Percentiles rank a stretch among this genome's conserved stretches.
phyloP scores from a whole-genome alignment of 2,888 invertebrate genomes.

The Spatulosminthurus flaviceps region DNA sequence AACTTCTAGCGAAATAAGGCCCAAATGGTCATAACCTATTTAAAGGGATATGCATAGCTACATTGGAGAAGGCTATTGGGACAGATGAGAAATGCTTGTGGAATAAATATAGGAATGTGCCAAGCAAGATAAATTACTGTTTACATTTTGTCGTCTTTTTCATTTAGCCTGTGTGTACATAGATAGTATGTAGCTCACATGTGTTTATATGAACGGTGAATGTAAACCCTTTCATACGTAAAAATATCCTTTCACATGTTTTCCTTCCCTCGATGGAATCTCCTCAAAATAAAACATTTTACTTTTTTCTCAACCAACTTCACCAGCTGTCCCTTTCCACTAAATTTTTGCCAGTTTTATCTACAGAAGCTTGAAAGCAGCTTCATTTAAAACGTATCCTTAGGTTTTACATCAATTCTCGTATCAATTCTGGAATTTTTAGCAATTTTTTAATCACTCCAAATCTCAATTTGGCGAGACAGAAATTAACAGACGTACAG shows the following conservation, averaged over 20 bases:
- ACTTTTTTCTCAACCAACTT: background rate
- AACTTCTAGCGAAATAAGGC: no score
- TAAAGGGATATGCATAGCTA: background rate
- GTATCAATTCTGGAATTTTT: no score
- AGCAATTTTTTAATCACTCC: no score
- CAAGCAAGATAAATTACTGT: slow-evolving; percentile 28
- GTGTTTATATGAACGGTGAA: no score
- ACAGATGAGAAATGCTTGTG: slow-evolving; percentile 1
- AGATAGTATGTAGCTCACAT: no score
- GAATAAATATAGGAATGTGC: slow-evolving; percentile 16
- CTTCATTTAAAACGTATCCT: no score
- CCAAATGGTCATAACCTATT: background rate
- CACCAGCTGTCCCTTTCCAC: background rate
- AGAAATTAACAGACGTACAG: no score
- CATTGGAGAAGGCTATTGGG: background rate
- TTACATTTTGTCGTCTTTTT: slow-evolving; percentile 24
- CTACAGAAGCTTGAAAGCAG: background rate
- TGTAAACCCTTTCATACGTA: background rate
- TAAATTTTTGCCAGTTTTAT: background rate
- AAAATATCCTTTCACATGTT: background rate
- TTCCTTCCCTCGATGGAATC: background rate
- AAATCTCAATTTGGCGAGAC: no score
- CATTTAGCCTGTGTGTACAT: background rate
- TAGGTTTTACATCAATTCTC: no score
- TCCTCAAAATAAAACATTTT: slow-evolving; percentile 12